Base-by-base conservation (phyloP, 2,888 invertebrate genomes). In the Heliconius charithonia region DNA sequence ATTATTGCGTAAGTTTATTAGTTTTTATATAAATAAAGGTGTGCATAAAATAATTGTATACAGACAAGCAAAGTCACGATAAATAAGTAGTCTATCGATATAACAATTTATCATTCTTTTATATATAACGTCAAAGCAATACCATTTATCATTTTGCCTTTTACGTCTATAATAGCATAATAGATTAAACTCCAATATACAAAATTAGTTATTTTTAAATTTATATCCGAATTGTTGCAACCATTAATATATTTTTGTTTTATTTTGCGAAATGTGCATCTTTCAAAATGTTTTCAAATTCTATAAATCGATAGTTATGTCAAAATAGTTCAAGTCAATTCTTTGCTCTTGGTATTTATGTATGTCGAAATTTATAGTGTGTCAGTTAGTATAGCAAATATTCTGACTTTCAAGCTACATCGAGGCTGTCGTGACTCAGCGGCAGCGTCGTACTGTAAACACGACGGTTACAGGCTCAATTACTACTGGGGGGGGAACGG, bases 281-380 rank as follows among this genome's bases (percentile, higher is more conserved):
- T 69, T 69, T 69, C 41, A 69, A 41, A 69, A 69, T 69, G 69
- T 41, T 69, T 69, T 69, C 69, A 69, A 37, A 45, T 69, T 41
- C 41, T 25, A 45, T 69, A 25, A 69, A 41, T 69, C 41, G 12
- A n/a, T 25, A 25, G 16, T 69, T 67, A 41, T 25, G 45, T 25
- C 41, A 41, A 69, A 69, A 41, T 25, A 45, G 41, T 41, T 45
- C 25, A 45, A 25, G 25, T 25, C 7, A 16, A 41, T 69, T 41
- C 25, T 7, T 69, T 69, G 41, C 41, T 41, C n/a, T 4, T 69
- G 25, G 7, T 16, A 25, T 69, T 41, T 16, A 69, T 69, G 13
- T n/a, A n/a, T 69, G 63, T 63, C 0, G 63, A 27, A 63, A 63
- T 63, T 13, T 0, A 27, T 27, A 63, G 62, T 27, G 6, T 63